Base-by-base conservation (phyloP, 2,113 vertebrate genomes). In the Salminus brasiliensis region DNA sequence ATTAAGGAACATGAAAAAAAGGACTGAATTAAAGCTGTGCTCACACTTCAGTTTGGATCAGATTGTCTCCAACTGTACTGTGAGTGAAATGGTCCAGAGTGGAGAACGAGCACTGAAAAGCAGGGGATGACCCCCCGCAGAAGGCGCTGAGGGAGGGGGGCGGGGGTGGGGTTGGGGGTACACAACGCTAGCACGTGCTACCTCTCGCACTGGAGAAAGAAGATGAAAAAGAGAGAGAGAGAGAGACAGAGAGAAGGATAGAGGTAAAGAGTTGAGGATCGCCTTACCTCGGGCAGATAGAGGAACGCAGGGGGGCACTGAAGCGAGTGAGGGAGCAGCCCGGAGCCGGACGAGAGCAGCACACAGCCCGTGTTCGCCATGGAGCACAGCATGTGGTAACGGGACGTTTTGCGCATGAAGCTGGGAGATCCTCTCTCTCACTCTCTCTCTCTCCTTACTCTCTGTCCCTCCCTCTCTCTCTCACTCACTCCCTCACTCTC, bases 331-430 rank as follows among this genome's bases (percentile, higher is more conserved):
- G 96, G 95, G 89, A 97, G 94, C 95, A 97, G 95, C 92, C 95
- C 95, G 82, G 95, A 94, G 87, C 95, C 94, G 92, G 96, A 55
- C 52, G 52, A 94, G 93, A 98, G 93, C 91, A 97, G 94, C 91
- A 98, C 93, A 91, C 96, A 97, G 94, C 96, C 95, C 82, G 96
- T 96, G 95, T 97, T 97, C 84, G 95, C 95, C 96, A 97, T 96
- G 90, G 95, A 97, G 94, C 96, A 96, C 94, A 97, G 96, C 96
- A 97, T 98, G 95, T 95, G 95, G 90, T 91, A 90, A 84, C 88
- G 89, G 86, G 92, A 92, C 80, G 81, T 85, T 88, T 92, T 92
- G 86, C 90, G 90, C 91, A 93, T 93, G 74, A 78, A 85, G 74
- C 83, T 81, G 79, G 75, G 78, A 83, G 77, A 85, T 83, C 74